These are phyloP conservation scores for Lepeophtheirus salmonis DNA, from an alignment of 1,140 invertebrate genomes.

Conservation along the genomic window DNA sequence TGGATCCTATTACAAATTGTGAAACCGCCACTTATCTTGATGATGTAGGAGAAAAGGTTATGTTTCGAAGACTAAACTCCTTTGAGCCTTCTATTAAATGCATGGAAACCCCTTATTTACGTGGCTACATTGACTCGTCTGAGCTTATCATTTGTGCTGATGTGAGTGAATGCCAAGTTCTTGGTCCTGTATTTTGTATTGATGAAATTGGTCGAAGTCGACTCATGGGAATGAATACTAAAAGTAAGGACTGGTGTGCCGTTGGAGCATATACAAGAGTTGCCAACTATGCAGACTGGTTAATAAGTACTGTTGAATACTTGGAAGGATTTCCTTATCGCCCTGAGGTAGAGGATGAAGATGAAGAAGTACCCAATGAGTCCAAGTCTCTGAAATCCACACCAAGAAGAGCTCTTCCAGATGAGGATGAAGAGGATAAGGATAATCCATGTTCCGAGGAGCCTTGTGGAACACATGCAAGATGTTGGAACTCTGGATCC, in stretches of 20 bases:
- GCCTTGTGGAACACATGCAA: not conserved
- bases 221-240: not conserved
- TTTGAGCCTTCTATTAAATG: conserved; percentile 2
- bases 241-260: not conserved
- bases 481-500: conserved; percentile 5
- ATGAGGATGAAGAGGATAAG: not conserved
- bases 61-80: not conserved
- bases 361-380: not conserved
- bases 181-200: conserved; percentile 7
- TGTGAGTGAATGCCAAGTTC: conserved; percentile 4
- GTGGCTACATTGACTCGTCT: conserved; percentile 7
- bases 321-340: not conserved
- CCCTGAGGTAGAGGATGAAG: not conserved
- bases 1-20: not conserved
- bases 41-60: not conserved
- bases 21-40: conserved; percentile 1
- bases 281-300: conserved; percentile 2
- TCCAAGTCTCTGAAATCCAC: not conserved
- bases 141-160: conserved; percentile 8
- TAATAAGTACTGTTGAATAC: not conserved
- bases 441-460: not conserved
- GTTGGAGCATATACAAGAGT: conserved; percentile 9
- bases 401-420: not conserved
- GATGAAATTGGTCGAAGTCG: not conserved
- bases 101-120: conserved; percentile 3